Conservation (phyloP, 2,797 vertebrate species). For the Sebastes nivosus region DNA sequence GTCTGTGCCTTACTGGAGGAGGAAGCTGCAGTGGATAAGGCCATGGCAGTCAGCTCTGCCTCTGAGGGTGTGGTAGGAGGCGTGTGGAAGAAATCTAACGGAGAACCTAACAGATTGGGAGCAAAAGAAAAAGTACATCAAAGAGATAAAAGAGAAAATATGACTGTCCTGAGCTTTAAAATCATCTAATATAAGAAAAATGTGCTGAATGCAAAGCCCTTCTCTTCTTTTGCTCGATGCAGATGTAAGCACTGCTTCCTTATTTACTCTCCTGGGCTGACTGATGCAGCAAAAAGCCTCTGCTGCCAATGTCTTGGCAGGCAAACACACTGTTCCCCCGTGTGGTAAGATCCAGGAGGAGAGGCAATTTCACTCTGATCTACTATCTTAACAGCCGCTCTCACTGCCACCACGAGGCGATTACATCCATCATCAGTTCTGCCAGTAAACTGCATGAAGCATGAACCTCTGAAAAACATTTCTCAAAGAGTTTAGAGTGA, state of each 20-base stretch:
- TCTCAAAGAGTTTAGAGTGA: background rate
- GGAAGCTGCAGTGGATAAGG: constrained; percentile 56
- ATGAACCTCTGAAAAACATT: background rate
- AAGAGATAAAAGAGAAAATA: background rate
- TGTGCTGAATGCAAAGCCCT: constrained; percentile 10
- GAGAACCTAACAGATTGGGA: constrained; percentile 63
- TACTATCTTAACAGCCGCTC: constrained; percentile 25
- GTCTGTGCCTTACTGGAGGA: constrained; percentile 51
- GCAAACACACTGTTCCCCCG: constrained; percentile 41
- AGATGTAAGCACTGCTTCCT: constrained; percentile 46
- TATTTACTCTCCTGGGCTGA: constrained; percentile 55
- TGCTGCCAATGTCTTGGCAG: constrained; percentile 53
- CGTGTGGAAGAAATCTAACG: constrained; percentile 82
- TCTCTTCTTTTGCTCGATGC: constrained; percentile 29
- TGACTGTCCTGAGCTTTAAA: constrained; percentile 4
- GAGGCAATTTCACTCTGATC: constrained; percentile 26
- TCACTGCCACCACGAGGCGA: constrained; percentile 2
- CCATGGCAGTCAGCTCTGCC: constrained; percentile 68
- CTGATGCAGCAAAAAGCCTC: constrained; percentile 69
- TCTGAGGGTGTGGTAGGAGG: constrained; percentile 78
- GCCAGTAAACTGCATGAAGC: background rate
- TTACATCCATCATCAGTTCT: constrained; percentile 11
- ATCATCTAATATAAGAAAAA: constrained; percentile 4
- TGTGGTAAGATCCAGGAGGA: constrained; percentile 47
- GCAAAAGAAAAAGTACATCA: background rate